Percentiles rank a stretch among this genome's conserved stretches.
Evolutionary conservation across 2,113 vertebrate species (phyloP).

Genomic region (Cacatua alba): DNA sequence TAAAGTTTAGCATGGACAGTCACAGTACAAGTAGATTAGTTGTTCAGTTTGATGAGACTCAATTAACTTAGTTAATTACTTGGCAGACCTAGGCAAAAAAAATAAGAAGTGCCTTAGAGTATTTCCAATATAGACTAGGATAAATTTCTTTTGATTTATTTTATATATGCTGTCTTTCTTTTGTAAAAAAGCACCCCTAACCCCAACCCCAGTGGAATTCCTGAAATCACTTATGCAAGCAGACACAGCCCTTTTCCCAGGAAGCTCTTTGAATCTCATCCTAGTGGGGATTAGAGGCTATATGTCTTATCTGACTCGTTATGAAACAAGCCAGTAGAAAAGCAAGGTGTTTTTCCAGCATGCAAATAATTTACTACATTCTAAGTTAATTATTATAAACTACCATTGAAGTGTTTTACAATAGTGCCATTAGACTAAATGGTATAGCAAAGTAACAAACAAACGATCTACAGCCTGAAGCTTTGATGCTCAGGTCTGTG

Average conservation of each 20-base stretch:
- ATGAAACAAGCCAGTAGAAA: background rate
- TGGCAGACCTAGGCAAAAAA: background rate
- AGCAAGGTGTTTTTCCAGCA: background rate
- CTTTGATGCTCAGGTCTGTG: background rate
- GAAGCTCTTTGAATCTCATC: background rate
- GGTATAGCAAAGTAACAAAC: background rate
- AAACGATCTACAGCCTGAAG: background rate
- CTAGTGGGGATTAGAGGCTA: background rate
- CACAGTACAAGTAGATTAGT: background rate
- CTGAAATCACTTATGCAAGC: background rate
- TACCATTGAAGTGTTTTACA: background rate
- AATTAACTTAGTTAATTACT: slow-evolving; percentile 38
- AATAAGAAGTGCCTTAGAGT: background rate
- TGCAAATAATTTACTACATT: background rate
- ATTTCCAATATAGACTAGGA: background rate
- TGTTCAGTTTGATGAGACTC: background rate
- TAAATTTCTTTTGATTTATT: slow-evolving; percentile 16
- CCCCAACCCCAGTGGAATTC: background rate
- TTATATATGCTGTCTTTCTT: background rate
- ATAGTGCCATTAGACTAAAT: background rate
- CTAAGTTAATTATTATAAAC: background rate
- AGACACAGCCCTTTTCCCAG: background rate
- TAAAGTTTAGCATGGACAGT: background rate
- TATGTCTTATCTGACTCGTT: background rate
- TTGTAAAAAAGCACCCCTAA: background rate